Conservation (phyloP, 2,797 vertebrate species). For the Pogonophryne albipinna region DNA sequence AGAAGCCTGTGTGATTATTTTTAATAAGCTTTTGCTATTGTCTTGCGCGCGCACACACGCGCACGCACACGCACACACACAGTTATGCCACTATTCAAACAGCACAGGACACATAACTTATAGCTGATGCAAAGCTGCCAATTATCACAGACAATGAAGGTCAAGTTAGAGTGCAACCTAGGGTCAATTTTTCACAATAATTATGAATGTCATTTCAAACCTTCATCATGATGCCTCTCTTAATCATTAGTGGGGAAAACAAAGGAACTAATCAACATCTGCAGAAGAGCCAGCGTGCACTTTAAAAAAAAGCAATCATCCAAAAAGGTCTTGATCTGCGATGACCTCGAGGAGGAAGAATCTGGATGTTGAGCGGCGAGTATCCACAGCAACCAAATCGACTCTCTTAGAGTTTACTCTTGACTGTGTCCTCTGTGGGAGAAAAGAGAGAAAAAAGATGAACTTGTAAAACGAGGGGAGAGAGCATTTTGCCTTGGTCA, state of each 20-base stretch:
- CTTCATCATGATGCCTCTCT: constrained; percentile 20
- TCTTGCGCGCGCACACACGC: constrained; percentile 35
- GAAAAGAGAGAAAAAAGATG: constrained; percentile 21
- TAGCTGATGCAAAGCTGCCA: constrained; percentile 25
- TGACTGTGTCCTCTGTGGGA: constrained; percentile 65
- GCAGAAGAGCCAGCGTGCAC: constrained; percentile 24
- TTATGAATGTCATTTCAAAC: constrained; percentile 42
- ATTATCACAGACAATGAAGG: constrained; percentile 42
- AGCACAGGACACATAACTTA: constrained; percentile 27
- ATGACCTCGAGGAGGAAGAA: constrained; percentile 33
- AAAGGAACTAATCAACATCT: constrained; percentile 43
- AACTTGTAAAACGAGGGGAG: constrained; percentile 49
- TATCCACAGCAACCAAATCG: constrained; percentile 66
- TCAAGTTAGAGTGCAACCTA: constrained; percentile 26
- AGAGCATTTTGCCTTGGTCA: constrained; percentile 42
- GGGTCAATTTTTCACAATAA: constrained; percentile 32
- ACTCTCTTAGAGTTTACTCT: constrained; percentile 78
- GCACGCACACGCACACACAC: no score
- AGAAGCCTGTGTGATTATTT: constrained; percentile 65
- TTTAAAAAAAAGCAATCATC: constrained; percentile 50
- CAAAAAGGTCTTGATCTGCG: constrained; percentile 50
- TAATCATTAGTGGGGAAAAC: constrained; percentile 13
- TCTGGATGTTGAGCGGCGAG: constrained; percentile 44
- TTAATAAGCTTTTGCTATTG: constrained; percentile 73
- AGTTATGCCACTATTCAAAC: constrained; percentile 37